A percentile compares a stretch with the other conserved stretches of the same genome.
Conservation (phyloP, 1,140 invertebrate genomes). For the Monomorium pharaonis region DNA sequence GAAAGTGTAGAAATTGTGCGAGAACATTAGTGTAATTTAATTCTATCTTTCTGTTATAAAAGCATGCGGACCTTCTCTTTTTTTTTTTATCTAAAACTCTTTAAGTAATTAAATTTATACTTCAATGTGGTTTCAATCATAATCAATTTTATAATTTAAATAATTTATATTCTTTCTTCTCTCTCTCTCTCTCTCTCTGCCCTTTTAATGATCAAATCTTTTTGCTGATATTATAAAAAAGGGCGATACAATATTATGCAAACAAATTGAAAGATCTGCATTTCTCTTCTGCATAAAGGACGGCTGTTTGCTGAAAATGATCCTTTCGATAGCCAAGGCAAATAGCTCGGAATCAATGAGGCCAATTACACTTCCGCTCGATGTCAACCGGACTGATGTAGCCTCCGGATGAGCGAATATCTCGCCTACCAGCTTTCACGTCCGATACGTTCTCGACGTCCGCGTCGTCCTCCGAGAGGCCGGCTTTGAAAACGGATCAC, state of each 20-base stretch:
- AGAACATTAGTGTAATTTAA: neutral
- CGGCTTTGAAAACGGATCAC: constrained; percentile 58
- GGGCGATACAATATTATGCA: neutral
- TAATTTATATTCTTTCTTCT: neutral
- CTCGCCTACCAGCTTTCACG: constrained; percentile 28
- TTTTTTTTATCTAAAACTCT: neutral
- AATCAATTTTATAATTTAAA: neutral
- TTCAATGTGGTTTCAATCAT: too few species aligned
- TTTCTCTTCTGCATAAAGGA: neutral
- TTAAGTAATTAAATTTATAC: neutral
- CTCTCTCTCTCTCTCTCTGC: neutral
- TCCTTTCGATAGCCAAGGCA: neutral
- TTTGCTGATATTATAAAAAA: neutral
- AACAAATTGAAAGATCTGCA: neutral
- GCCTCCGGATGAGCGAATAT: neutral
- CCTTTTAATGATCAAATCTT: neutral
- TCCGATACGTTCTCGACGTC: constrained; percentile 35
- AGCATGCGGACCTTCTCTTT: neutral
- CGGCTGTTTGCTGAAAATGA: neutral
- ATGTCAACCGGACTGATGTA: constrained; percentile 37
- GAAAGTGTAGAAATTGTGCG: neutral
- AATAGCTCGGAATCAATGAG: constrained; percentile 22
- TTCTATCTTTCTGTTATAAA: neutral
- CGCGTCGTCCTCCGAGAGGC: neutral
- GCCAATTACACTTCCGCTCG: constrained; percentile 24